phyloP scores from a whole-genome alignment of 2,113 vertebrate species.

The Eidolon helvum region DNA sequence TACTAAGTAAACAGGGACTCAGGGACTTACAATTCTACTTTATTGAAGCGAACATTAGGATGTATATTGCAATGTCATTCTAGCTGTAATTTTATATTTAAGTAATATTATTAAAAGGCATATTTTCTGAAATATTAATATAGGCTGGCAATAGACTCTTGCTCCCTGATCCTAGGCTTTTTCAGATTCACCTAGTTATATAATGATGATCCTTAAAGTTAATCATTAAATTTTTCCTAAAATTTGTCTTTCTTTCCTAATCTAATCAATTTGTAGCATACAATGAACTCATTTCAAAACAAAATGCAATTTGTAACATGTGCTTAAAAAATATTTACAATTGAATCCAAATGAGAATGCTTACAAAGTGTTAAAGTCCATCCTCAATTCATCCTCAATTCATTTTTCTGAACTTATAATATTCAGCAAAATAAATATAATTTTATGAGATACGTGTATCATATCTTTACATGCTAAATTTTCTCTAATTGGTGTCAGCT shows the following conservation, averaged over 20 bases:
- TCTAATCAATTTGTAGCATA: not conserved
- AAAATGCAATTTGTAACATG: not conserved
- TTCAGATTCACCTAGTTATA: not conserved
- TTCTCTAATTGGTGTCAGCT: not conserved
- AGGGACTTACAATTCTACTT: not conserved
- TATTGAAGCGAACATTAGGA: not conserved
- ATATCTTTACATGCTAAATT: not conserved
- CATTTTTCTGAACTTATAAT: no score
- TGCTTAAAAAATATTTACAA: no score
- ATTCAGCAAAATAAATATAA: not conserved
- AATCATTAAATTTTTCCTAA: constrained; percentile 14
- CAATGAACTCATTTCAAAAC: not conserved
- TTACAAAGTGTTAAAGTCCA: not conserved
- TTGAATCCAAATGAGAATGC: not conserved
- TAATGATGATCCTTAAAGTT: constrained; percentile 33
- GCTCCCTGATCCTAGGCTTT: not conserved
- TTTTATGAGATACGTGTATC: not conserved
- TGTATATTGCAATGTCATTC: not conserved
- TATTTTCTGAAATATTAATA: not conserved
- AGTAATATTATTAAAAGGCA: not conserved
- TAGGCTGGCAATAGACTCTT: not conserved
- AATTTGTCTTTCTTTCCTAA: constrained; percentile 18
- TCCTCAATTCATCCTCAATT: not conserved
- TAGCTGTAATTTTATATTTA: not conserved
- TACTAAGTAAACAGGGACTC: not conserved